A percentile compares a stretch with the other conserved stretches of the same genome.
Evolutionary conservation across 2,113 vertebrate genomes (phyloP).

Genomic region (Anhinga anhinga): DNA sequence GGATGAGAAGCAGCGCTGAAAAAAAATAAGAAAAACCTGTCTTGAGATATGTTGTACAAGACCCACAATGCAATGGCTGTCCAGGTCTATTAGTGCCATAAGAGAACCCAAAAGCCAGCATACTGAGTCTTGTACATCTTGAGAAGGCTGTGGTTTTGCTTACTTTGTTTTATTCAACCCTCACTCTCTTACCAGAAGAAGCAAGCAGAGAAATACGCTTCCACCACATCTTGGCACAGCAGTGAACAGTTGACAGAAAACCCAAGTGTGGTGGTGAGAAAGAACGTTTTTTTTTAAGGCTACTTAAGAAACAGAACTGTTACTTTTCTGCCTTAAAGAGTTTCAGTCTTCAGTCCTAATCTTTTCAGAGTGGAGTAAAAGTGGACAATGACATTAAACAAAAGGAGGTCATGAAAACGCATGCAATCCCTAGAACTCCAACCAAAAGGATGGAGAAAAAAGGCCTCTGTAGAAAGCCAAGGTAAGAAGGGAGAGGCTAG

Average conservation of each 20-base stretch:
- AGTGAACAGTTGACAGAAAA: slow-evolving; percentile 13
- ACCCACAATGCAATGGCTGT: background rate
- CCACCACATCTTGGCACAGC: background rate
- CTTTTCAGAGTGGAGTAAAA: background rate
- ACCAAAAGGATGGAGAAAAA: background rate
- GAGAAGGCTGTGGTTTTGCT: background rate
- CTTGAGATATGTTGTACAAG: fast-evolving
- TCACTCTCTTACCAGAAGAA: background rate
- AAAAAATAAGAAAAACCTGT: background rate
- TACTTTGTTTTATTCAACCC: background rate
- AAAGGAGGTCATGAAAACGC: background rate
- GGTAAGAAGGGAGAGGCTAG: background rate
- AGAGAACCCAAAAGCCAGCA: background rate
- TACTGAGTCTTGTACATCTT: background rate
- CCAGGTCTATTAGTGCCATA: background rate
- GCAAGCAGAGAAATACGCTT: background rate
- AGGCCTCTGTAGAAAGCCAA: background rate
- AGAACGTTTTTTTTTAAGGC: slow-evolving; percentile 10
- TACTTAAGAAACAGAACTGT: slow-evolving; percentile 32
- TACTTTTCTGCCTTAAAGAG: slow-evolving; percentile 18
- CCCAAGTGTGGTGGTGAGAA: background rate
- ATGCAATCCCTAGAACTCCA: background rate
- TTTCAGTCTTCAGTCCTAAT: background rate
- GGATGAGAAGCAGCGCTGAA: background rate
- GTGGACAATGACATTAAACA: background rate